Evolutionary conservation across 2,888 invertebrate species (phyloP).

Genomic region (Nudaria mundana): DNA sequence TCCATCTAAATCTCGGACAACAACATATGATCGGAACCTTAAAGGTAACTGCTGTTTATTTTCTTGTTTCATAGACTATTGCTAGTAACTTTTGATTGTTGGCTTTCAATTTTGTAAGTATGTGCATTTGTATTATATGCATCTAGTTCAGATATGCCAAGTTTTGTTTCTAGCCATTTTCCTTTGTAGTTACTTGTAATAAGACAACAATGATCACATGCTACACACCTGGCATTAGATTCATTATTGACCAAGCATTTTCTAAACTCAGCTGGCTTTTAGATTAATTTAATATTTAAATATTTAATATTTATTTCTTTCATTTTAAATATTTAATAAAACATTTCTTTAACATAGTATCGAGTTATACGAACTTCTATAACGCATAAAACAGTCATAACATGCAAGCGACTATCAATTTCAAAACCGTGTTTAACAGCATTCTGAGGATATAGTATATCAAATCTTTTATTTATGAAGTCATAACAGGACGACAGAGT

Average conservation of each 20-base stretch:
- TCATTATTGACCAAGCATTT: background rate
- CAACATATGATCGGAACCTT: slow-evolving; percentile 38
- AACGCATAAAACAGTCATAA: slow-evolving; percentile 26
- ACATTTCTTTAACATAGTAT: too few relatives aligned
- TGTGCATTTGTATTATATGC: too few relatives aligned
- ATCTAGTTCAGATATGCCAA: too few relatives aligned
- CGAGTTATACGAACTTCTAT: slow-evolving; percentile 7
- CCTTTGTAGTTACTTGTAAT: too few relatives aligned
- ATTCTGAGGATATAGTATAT: slow-evolving; percentile 55
- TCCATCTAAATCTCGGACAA: slow-evolving; percentile 26
- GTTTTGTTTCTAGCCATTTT: too few relatives aligned
- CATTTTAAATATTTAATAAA: too few relatives aligned
- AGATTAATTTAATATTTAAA: slow-evolving; percentile 28
- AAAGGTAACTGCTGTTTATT: slow-evolving; percentile 39
- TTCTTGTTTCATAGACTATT: too few relatives aligned
- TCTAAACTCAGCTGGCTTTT: slow-evolving; percentile 6
- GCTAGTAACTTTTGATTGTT: too few relatives aligned
- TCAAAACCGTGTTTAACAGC: slow-evolving; percentile 41
- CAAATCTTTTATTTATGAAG: slow-evolving; percentile 63
- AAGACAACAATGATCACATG: too few relatives aligned
- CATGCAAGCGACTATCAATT: slow-evolving; percentile 19
- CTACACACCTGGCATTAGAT: too few relatives aligned
- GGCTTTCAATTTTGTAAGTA: too few relatives aligned
- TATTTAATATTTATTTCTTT: too few relatives aligned
- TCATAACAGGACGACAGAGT: slow-evolving; percentile 54